These are phyloP conservation scores for Megaceryle torquata DNA, from an alignment of 2,113 vertebrate species.

Conservation along the genomic window DNA sequence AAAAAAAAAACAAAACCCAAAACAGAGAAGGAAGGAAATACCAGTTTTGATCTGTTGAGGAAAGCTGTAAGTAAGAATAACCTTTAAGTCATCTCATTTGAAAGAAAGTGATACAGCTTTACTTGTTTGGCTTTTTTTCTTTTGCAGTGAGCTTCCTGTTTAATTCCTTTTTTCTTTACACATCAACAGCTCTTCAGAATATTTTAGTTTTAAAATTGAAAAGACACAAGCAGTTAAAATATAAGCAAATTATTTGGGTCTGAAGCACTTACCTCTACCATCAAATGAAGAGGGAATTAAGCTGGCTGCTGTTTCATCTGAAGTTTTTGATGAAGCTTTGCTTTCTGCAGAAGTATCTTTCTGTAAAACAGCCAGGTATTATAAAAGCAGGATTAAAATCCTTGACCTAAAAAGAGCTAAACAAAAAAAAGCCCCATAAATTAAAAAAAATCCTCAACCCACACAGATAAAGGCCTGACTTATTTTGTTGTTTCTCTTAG, in stretches of 20 bases:
- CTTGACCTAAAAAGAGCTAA: background rate
- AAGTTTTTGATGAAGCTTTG: background rate
- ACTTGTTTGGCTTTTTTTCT: fast-evolving
- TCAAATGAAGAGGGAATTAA: conserved; percentile 19
- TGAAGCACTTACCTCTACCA: conserved; percentile 57
- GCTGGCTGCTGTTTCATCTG: background rate
- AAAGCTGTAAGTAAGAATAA: background rate
- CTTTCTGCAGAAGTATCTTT: conserved; percentile 9
- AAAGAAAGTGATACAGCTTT: background rate
- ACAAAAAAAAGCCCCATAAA: background rate
- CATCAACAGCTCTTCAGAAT: background rate
- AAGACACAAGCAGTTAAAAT: background rate
- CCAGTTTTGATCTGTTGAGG: background rate
- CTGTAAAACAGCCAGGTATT: conserved; percentile 47
- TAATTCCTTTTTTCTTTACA: background rate
- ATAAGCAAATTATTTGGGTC: background rate
- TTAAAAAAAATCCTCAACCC: background rate
- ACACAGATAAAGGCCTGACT: background rate
- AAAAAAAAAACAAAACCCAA: background rate
- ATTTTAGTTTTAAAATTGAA: background rate
- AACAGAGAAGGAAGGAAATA: background rate
- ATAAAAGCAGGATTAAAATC: background rate
- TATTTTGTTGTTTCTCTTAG: background rate
- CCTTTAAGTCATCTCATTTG: background rate
- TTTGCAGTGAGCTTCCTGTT: background rate